Conservation (phyloP, 2,113 vertebrate genomes). For the Synchiropus splendidus region DNA sequence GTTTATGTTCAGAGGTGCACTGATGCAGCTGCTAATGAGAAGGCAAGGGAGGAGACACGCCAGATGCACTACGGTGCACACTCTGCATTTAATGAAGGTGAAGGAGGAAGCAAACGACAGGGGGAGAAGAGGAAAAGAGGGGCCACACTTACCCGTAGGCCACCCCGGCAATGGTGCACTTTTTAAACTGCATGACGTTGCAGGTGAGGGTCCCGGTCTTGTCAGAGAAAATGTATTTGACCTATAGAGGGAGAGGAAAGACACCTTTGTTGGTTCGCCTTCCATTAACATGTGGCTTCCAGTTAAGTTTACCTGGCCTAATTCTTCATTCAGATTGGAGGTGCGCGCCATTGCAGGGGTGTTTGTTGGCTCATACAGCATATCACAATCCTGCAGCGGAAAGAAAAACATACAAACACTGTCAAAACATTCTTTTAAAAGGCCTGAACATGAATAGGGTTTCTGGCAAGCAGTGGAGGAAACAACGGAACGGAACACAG, state of each 20-base stretch:
- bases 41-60: conserved; percentile 38
- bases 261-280: background rate
- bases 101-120: conserved; percentile 13
- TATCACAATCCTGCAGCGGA: conserved; percentile 81
- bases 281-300: background rate
- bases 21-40: conserved; percentile 56
- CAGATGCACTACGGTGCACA: conserved; percentile 47
- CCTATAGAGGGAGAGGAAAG: conserved; percentile 64
- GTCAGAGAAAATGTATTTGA: conserved; percentile 99
- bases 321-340: conserved; percentile 95
- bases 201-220: conserved; percentile 98
- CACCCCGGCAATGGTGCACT: conserved; percentile 90
- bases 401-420: background rate
- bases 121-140: background rate
- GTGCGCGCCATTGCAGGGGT: conserved; percentile 93
- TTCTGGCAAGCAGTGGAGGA: too few relatives aligned
- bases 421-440: too few relatives aligned
- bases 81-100: conserved; percentile 37
- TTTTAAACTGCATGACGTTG: conserved; percentile 99
- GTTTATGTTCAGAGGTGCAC: conserved; percentile 35
- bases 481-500: too few relatives aligned
- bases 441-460: too few relatives aligned
- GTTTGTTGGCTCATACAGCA: conserved; percentile 90
- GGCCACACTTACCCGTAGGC: conserved; percentile 83
- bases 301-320: conserved; percentile 77